A percentile compares a stretch with the other conserved stretches of the same genome.
These are phyloP conservation scores for Willowsia nigromaculata DNA, from an alignment of 2,888 invertebrate genomes.

Conservation along the genomic window DNA sequence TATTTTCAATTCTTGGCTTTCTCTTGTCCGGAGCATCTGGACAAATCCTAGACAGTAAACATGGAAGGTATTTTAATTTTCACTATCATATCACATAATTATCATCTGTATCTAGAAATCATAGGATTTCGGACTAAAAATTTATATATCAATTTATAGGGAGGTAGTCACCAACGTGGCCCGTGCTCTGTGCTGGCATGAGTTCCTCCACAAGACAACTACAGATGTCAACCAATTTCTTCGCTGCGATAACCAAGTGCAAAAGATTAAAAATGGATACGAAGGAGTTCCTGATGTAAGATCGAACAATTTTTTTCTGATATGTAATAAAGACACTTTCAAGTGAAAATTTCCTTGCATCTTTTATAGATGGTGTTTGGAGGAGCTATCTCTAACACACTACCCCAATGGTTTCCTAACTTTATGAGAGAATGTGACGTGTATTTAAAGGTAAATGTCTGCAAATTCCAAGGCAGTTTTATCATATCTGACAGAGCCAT, in stretches of 20 bases:
- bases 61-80: constrained; percentile 17
- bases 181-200: constrained; percentile 48
- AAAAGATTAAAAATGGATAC: constrained; percentile 53
- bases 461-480: no score
- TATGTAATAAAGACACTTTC: no score
- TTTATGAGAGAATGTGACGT: constrained; percentile 49
- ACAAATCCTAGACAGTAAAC: constrained; percentile 10
- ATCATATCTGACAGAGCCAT: no score
- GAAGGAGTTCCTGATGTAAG: constrained; percentile 48
- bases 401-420: constrained; percentile 51
- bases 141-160: background rate
- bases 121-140: no score
- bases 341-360: no score
- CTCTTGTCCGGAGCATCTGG: background rate
- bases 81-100: no score
- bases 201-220: constrained; percentile 19
- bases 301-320: background rate
- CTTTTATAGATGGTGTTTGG: constrained; percentile 58
- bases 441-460: constrained; percentile 46
- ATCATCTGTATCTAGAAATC: no score
- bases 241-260: constrained; percentile 56
- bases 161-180: constrained; percentile 38
- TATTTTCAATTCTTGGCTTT: constrained; percentile 15
- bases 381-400: constrained; percentile 52
- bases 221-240: constrained; percentile 56